Conservation (phyloP, 2,797 vertebrate species). For the Neosilurus mollespiculum region DNA sequence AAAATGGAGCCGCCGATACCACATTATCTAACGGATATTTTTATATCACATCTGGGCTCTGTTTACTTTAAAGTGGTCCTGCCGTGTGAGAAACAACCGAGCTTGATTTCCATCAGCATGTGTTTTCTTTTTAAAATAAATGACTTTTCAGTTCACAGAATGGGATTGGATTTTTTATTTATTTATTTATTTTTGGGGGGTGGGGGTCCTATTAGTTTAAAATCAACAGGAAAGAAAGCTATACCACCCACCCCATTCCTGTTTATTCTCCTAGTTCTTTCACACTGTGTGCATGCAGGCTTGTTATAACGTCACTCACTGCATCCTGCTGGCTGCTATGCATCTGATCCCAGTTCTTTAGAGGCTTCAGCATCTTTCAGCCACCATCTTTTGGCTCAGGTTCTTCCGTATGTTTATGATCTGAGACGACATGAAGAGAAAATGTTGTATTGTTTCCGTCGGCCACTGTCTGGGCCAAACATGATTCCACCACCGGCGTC, state of each 20-base stretch:
- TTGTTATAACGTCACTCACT: conserved; percentile 10
- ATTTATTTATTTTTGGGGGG: background rate
- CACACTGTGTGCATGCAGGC: conserved; percentile 18
- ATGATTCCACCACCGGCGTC: conserved; percentile 8
- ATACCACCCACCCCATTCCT: conserved; percentile 18
- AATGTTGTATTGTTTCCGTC: conserved; percentile 3
- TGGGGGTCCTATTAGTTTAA: background rate
- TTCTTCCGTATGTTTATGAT: conserved; percentile 31
- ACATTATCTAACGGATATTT: conserved; percentile 34
- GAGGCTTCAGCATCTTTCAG: conserved; percentile 12
- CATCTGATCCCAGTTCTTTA: conserved; percentile 29
- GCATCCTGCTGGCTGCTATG: conserved; percentile 28
- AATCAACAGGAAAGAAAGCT: conserved; percentile 36
- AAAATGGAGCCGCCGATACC: conserved; percentile 21
- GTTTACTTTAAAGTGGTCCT: conserved; percentile 42
- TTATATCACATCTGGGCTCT: conserved; percentile 29
- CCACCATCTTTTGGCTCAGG: conserved; percentile 29
- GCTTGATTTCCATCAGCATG: conserved; percentile 37
- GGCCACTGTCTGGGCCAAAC: conserved; percentile 10
- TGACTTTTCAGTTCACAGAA: conserved; percentile 25
- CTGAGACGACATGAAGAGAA: background rate
- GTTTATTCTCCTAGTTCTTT: conserved; percentile 35
- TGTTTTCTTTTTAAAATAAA: conserved; percentile 37
- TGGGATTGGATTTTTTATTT: background rate
- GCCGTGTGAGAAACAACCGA: conserved; percentile 33